phyloP scores from a whole-genome alignment of 2,113 vertebrate genomes.

The Lepisosteus osseus region DNA sequence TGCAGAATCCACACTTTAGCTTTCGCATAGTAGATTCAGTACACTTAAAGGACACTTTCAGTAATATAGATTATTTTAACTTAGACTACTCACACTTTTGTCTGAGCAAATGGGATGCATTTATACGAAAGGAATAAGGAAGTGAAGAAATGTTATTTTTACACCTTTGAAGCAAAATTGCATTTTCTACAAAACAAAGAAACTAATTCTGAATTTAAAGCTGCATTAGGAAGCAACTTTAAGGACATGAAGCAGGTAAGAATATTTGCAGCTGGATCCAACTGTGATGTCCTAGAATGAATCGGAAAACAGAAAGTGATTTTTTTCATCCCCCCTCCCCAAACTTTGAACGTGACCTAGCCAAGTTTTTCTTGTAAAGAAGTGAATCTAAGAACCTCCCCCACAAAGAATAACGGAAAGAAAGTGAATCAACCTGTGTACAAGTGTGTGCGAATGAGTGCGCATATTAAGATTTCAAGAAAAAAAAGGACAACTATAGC shows the following conservation, averaged over 20 bases:
- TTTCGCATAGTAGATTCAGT: conserved; percentile 55
- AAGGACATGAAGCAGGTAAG: neutral
- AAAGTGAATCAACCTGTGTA: neutral
- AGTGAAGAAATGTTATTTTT: conserved; percentile 30
- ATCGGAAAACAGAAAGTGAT: conserved; percentile 24
- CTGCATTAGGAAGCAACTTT: neutral
- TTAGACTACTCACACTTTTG: conserved; percentile 57
- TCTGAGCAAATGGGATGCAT: conserved; percentile 36
- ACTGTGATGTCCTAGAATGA: conserved; percentile 10
- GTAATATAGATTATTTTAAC: conserved; percentile 71
- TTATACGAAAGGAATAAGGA: conserved; percentile 37
- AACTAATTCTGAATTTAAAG: neutral
- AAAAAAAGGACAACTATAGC: neutral
- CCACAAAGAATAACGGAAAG: neutral
- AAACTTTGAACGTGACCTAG: no score
- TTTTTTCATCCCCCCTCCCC: no score
- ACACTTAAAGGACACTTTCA: conserved; percentile 67
- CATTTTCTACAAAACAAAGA: conserved; percentile 12
- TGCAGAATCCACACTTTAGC: conserved; percentile 66
- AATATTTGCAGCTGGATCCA: neutral
- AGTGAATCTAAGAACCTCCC: neutral
- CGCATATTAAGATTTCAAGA: neutral
- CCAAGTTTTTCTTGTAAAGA: no score
- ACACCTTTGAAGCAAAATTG: conserved; percentile 6
- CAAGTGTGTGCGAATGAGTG: neutral